Evolutionary conservation across 2,888 invertebrate species (phyloP), one percentile per base, ranked within the genome.

Genomic region (Crepidodera aurea): DNA sequence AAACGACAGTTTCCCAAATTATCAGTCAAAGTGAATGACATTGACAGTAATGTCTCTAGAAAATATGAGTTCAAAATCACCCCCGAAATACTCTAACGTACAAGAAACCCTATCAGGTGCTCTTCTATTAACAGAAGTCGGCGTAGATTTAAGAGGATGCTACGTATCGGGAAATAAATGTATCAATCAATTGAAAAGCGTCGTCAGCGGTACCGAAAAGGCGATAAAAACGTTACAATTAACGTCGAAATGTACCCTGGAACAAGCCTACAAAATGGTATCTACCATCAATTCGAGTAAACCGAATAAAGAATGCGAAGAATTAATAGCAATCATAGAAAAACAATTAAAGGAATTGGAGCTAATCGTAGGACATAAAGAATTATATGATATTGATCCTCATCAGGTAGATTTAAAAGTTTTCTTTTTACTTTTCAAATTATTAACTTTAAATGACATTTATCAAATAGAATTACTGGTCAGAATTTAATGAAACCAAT

Each of bases 71-170:
- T 37, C 48, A 50, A 50, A 48, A 48, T 48, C 39, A 29, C 10
- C 32, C n/a, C 54, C 48, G 25, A 22, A 18, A 37, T 39, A 15
- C 27, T 4, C 46, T 1, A 22, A 37, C 19, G 22, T 50, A 3
- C 39, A 57, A 50, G 57, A 48, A 10, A 40, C 27, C 3, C 25
- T 57, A n/a, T 25, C 13, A 5, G 27, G 39, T 64, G 79, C 79
- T 7, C 70, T 80, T 3, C 60, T 78, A 7, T 78, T 81, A 73
- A 78, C 81, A 6, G 81, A 82, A 69, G 77, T 78, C 69, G 78
- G 79, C n/a, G 77, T 81, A 71, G 81, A 82, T 51, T 68, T 82
- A 10, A 79, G 77, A 66, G 81, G 81, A 50, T 75, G 77, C 32
- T 77, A 78, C 51, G 63, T 68, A 8, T 69, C 77, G 3, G 81